Conservation (phyloP, 2,113 vertebrate species). For the Colinus virginianus region DNA sequence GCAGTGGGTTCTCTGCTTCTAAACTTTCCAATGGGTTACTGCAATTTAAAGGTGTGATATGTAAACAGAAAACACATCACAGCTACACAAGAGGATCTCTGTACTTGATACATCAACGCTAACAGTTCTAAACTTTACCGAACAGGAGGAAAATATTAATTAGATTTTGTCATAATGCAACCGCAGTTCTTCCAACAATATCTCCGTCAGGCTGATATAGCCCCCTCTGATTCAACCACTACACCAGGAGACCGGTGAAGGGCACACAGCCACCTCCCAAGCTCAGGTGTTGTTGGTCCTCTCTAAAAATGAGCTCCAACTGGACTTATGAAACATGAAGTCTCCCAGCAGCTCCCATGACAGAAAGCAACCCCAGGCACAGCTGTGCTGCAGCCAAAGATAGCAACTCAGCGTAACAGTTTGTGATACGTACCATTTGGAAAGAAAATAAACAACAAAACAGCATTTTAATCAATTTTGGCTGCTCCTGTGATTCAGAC, state of each 20-base stretch:
- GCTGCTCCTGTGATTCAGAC: neutral
- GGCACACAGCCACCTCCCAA: neutral
- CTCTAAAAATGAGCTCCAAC: neutral
- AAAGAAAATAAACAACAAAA: neutral
- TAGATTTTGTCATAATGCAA: neutral
- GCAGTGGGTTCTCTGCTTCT: neutral
- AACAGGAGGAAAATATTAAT: conserved; percentile 22
- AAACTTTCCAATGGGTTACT: neutral
- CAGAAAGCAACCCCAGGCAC: neutral
- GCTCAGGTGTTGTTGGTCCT: neutral
- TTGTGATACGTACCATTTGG: neutral
- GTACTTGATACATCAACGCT: neutral
- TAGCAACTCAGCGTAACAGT: neutral
- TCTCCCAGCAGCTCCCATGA: neutral
- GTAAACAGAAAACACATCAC: neutral
- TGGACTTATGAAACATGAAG: neutral
- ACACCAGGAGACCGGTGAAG: neutral
- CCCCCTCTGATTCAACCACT: neutral
- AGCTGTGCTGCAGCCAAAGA: neutral
- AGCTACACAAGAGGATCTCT: conserved; percentile 25
- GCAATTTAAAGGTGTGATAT: neutral
- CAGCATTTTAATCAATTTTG: neutral
- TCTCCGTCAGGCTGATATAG: too few species aligned
- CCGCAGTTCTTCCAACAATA: too few species aligned
- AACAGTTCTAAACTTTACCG: neutral